Base-by-base conservation (phyloP, 2,113 vertebrate genomes). In the Chaenogobius annularis region DNA sequence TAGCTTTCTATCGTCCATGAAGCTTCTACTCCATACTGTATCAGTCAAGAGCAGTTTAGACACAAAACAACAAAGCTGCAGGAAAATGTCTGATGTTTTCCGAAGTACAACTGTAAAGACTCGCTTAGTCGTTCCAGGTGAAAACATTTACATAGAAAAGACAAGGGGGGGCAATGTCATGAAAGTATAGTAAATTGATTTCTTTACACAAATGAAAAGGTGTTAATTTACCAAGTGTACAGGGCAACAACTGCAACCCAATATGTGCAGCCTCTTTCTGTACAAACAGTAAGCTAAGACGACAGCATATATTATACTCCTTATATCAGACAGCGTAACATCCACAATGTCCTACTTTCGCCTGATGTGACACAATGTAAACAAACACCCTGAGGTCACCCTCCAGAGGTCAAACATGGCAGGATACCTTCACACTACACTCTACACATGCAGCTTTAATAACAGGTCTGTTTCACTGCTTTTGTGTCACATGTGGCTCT, bases 341-440 rank as follows among this genome's bases (percentile, higher is more conserved):
- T 85, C 81, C 77, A 81, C 79, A 70, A 72, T 87, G 88, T 83
- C 81, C 85, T 73, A 85, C 78, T 87, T 89, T 88, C 78, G 75
- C 77, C 72, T 78, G 73, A 70, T 86, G 77, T 80, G 80, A 35
- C 61, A 44, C 78, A 82, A 73, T 76, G 87, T 88, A 91, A 88
- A 89, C 75, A 85, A 85, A 89, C 83, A 87, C 86, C 85, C 80
- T 70, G 83, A 84, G 86, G 86, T 87, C 89, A 92, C 80, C 75
- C 87, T 87, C 40, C 77, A 77, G 88, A 88, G 88, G 89, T 89
- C 80, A 87, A 75, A 83, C 75, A 37, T 70, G 31, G 66, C 81
- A 73, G 78, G 7, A 71, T 85, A 87, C 77, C 74, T 61, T 61
- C 26, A 31, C 55, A 58, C 26, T 78, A 31, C 26, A 31, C 52